Evolutionary conservation across 2,797 vertebrate species (phyloP), one percentile per base, ranked within the genome.

Genomic region (Iguana delicatissima): DNA sequence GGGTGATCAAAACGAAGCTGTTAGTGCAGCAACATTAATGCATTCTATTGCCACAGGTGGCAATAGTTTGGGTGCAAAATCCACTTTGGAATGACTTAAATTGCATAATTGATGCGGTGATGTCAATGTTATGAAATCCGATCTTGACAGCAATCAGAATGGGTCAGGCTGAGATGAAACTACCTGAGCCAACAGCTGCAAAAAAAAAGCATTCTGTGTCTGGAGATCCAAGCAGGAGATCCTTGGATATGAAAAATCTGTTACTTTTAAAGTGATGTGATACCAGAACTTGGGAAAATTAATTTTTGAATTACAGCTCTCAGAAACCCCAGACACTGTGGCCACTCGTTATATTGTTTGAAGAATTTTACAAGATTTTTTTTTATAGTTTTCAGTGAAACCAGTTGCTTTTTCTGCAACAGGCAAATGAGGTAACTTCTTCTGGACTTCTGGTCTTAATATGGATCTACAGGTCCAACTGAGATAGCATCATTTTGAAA

Each of bases 61-160:
- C 69, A 90, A 93, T 87, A 83, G 69, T 85, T 89, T 93, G 92
- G 93, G 94, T 94, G 89, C 16, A 46, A 87, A 67, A 57, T 87
- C 85, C 89, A 88, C 6, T 90, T 94, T 74, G 62, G 69, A 92
- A 77, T 94, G 87, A 93, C 94, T 86, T 91, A 90, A 80, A 22
- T 90, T 72, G 12, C 8, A 52, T 86, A 59, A 90, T 89, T 92
- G 84, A 79, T 77, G 24, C 9, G 24, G 26, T 32, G 9, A 50
- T 81, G 59, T 80, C 84, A 55, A 93, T 92, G 29, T 73, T 26
- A 80, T 91, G 85, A 87, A 90, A 92, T 83, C 35, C 81, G 64
- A 87, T 91, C 26, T 16, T 1, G 3, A 26, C 87, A 91, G 62
- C 18, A 89, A 18, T 80, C 32, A 73, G 89, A 90, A 50, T 88